phyloP scores from a whole-genome alignment of 2,797 vertebrate species.

The Pseudocheirus occidentalis region DNA sequence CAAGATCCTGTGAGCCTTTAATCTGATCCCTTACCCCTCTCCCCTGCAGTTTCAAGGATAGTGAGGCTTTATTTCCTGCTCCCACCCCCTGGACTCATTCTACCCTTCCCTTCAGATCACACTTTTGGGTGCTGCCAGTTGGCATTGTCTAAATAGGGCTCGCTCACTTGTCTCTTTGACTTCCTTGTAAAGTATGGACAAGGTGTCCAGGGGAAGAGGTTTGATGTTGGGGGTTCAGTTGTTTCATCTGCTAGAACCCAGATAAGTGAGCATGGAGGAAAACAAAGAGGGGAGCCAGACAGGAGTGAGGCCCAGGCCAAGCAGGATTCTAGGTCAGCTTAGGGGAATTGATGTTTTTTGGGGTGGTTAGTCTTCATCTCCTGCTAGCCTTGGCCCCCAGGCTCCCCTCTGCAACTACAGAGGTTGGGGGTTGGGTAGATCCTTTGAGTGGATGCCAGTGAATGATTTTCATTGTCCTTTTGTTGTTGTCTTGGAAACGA shows the following conservation, averaged over 20 bases:
- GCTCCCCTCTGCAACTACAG: background rate
- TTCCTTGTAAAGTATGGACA: background rate
- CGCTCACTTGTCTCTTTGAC: background rate
- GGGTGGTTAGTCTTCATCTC: background rate
- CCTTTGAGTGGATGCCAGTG: background rate
- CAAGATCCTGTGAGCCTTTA: background rate
- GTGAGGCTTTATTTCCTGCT: background rate
- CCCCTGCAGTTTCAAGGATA: background rate
- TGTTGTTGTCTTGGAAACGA: background rate
- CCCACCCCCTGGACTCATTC: background rate
- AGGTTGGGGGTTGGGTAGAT: background rate
- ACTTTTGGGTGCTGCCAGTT: background rate
- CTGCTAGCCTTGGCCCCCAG: background rate
- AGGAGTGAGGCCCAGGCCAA: background rate
- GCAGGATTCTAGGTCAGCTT: background rate
- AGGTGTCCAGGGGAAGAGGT: accelerated
- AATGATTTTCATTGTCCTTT: background rate
- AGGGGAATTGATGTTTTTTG: background rate
- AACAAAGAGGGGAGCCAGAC: background rate
- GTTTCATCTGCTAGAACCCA: background rate
- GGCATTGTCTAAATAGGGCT: background rate
- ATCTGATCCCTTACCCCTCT: background rate
- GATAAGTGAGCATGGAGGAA: background rate
- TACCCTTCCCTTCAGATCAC: background rate
- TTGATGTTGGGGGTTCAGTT: background rate